Evolutionary conservation across 2,888 invertebrate genomes (phyloP), one percentile per base, ranked within the genome.

Genomic region (Clusia tigrina): DNA sequence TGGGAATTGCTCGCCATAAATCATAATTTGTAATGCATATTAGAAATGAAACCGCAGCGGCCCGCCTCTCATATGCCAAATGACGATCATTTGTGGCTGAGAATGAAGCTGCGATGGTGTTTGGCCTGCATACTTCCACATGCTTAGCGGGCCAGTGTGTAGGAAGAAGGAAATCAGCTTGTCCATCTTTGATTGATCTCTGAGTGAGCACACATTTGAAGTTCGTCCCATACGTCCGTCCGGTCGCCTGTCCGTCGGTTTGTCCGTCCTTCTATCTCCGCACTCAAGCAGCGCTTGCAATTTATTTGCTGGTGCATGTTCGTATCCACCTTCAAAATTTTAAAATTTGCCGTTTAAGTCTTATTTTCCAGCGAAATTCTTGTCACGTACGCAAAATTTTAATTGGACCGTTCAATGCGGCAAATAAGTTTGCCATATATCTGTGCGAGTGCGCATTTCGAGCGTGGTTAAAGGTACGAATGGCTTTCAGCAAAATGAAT

Each of bases 341-440:
- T 5, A 48, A 22, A 20, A 48, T 48, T 48, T 48, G 32, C 20
- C 15, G 18, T 48, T 48, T 18, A 12, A 32, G 32, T n/a, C 32
- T 32, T 32, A 9, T 32, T 57, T 46, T 46, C 20, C 52, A 51
- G 54, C 57, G 58, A 70, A 72, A 79, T 79, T 79, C 80, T 69
- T 70, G 77, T 79, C 78, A 79, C 80, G 78, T 79, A 79, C 74
- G 73, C 74, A 78, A 76, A 65, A 74, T 79, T 80, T 79, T 79
- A 80, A 79, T 80, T 80, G 79, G 72, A 74, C 78, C 69, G 74
- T 74, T 76, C 72, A 75, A 72, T 32, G 58, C n/a, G 20, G 48
- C 37, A 26, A 55, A 32, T 26, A 46, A 53, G 58, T 42, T n/a
- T 51, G 58, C 42, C 42, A 25, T 18, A 48, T 22, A 12, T 18